A percentile compares a stretch with the other conserved stretches of the same genome.
These are phyloP conservation scores for Catostylus mosaicus DNA, from an alignment of 30 jellyfish, hydroid and myxozoan species.

Conservation along the genomic window DNA sequence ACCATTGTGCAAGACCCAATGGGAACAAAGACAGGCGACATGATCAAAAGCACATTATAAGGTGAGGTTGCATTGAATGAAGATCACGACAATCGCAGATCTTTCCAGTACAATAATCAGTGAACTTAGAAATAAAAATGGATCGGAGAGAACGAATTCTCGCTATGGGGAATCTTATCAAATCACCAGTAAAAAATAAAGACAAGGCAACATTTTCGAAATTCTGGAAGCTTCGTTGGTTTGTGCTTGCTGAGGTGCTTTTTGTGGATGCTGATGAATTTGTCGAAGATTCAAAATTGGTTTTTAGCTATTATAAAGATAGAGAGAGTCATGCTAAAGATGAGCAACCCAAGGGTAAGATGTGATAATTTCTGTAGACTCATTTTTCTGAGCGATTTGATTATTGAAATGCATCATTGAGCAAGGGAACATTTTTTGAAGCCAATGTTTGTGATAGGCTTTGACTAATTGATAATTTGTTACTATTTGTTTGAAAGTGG, in stretches of 20 bases:
- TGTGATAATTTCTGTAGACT: neutral
- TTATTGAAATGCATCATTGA: no score
- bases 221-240: conserved; percentile 64
- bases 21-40: no score
- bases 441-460: no score
- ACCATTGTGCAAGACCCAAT: no score
- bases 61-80: no score
- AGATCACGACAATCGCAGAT: no score
- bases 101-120: no score
- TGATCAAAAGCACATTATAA: no score
- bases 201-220: conserved; percentile 40
- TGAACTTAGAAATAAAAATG: neutral
- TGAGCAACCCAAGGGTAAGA: conserved; percentile 41
- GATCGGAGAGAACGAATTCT: conserved; percentile 51
- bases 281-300: conserved; percentile 44
- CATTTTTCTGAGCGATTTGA: no score
- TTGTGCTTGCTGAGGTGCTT: conserved; percentile 39
- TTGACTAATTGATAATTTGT: no score
- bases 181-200: conserved; percentile 52
- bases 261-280: conserved; percentile 11
- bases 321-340: conserved; percentile 32
- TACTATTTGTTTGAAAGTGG: no score
- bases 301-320: conserved; percentile 42
- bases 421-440: no score
- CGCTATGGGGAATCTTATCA: conserved; percentile 45